These are phyloP conservation scores for Austrolebias charrua DNA, from an alignment of 2,797 vertebrate genomes.

Conservation along the genomic window DNA sequence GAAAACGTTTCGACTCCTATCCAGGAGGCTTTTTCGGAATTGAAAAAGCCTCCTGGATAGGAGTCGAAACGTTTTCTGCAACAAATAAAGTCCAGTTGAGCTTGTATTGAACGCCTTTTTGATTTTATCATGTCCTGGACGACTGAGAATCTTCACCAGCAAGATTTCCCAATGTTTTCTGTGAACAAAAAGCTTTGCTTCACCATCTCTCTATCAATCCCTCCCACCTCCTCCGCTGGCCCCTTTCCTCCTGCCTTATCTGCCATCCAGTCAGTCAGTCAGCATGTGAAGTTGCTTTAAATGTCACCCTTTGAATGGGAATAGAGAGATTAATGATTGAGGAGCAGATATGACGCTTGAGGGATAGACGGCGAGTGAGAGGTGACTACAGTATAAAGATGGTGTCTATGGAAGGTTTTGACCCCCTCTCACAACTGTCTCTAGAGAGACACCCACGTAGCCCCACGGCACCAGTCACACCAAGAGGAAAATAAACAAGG, in stretches of 20 bases:
- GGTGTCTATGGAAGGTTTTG: constrained; percentile 41
- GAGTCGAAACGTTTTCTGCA: too few species aligned
- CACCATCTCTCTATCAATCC: constrained; percentile 12
- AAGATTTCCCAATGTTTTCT: constrained; percentile 53
- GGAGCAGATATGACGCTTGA: constrained; percentile 49
- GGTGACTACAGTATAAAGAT: constrained; percentile 69
- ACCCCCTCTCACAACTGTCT: constrained; percentile 41
- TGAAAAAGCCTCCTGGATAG: too few species aligned
- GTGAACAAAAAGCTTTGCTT: constrained; percentile 22
- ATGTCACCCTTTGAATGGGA: constrained; percentile 79
- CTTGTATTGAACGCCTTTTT: too few species aligned
- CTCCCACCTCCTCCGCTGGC: constrained; percentile 17
- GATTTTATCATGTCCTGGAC: too few species aligned
- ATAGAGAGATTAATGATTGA: constrained; percentile 69
- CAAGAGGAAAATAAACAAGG: constrained; percentile 9
- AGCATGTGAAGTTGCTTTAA: constrained; percentile 68
- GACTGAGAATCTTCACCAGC: too few species aligned
- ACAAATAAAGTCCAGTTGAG: too few species aligned
- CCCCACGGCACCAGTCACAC: not conserved
- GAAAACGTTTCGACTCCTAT: too few species aligned
- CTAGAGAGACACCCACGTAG: constrained; percentile 19
- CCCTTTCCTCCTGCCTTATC: constrained; percentile 49
- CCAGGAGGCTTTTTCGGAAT: too few species aligned
- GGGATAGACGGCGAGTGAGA: constrained; percentile 36
- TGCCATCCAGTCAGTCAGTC: constrained; percentile 44